Conservation (phyloP, 2,888 invertebrate genomes). For the Luffia ferchaultella region DNA sequence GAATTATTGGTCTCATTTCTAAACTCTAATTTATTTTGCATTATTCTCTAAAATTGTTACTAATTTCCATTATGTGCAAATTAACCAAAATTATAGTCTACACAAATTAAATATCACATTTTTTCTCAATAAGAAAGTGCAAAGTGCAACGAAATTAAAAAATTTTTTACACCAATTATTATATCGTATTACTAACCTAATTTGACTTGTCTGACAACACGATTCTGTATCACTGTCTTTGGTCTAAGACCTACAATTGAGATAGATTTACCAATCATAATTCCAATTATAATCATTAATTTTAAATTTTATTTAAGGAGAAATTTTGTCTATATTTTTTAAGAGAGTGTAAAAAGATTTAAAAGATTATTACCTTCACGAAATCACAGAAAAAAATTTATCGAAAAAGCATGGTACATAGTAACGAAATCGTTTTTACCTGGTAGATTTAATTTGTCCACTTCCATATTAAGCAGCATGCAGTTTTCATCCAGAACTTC, state of each 20-base stretch:
- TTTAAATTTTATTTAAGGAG: background rate
- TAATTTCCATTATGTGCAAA: no score
- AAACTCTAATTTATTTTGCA: background rate
- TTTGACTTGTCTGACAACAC: background rate
- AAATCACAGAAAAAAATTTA: constrained; percentile 1
- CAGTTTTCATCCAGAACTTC: constrained; percentile 56
- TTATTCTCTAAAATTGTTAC: no score
- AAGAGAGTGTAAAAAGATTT: no score
- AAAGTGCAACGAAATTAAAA: background rate
- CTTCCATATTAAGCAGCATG: constrained; percentile 49
- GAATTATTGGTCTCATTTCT: background rate
- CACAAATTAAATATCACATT: background rate
- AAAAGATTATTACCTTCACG: background rate
- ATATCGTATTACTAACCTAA: background rate
- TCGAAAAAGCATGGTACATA: background rate
- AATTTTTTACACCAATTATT: no score
- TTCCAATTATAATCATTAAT: background rate
- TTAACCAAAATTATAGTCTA: no score
- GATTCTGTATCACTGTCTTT: background rate
- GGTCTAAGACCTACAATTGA: background rate
- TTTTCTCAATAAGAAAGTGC: background rate
- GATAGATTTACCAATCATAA: background rate
- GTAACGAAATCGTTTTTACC: constrained; percentile 21
- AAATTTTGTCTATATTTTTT: background rate
- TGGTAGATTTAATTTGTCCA: constrained; percentile 40